Evolutionary conservation across 2,888 invertebrate genomes (phyloP).

Genomic region (Amphipoea oculea): DNA sequence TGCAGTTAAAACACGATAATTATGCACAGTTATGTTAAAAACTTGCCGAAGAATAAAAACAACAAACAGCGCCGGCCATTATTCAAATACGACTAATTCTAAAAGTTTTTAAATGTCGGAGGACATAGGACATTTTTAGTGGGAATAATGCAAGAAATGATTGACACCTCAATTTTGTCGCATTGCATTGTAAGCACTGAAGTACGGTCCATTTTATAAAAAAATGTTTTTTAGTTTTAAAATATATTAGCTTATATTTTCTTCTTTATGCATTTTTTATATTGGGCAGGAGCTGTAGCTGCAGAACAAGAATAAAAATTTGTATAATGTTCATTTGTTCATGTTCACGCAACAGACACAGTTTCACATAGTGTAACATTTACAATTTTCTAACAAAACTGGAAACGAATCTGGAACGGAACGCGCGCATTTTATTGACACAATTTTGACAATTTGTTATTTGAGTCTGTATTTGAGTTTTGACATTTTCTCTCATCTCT

Average conservation of each 20-base stretch:
- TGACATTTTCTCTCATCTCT: background rate
- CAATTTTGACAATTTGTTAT: no score
- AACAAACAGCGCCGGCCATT: constrained; percentile 64
- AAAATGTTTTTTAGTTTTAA: background rate
- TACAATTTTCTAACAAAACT: background rate
- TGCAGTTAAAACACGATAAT: constrained; percentile 12
- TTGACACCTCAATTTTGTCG: constrained; percentile 39
- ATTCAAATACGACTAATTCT: constrained; percentile 43
- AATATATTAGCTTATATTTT: background rate
- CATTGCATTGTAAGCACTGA: constrained; percentile 16
- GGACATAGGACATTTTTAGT: background rate
- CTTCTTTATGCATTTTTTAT: background rate
- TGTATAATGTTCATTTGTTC: background rate
- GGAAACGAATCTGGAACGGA: background rate
- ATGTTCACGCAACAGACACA: background rate
- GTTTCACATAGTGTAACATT: background rate
- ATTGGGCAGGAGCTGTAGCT: background rate
- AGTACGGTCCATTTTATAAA: background rate
- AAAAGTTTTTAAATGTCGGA: constrained; percentile 1
- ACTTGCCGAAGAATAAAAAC: constrained; percentile 51
- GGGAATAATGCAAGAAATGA: background rate
- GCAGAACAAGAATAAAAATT: background rate
- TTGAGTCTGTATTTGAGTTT: background rate
- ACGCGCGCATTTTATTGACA: constrained; percentile 3
- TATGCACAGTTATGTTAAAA: constrained; percentile 32